Conservation (phyloP, 2,797 vertebrate species). For the Scolopax rusticola region DNA sequence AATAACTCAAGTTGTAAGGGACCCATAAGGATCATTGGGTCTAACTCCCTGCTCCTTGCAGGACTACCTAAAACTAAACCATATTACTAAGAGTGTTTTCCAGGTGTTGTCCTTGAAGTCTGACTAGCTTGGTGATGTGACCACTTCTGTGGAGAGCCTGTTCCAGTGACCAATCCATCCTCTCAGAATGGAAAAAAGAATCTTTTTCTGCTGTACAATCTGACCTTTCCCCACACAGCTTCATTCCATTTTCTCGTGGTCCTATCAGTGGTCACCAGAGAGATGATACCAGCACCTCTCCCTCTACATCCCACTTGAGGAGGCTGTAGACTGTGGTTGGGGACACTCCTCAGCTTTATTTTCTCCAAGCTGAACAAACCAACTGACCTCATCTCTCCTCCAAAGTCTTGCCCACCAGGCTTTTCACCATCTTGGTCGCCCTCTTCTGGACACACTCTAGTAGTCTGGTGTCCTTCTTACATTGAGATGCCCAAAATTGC, state of each 20-base stretch:
- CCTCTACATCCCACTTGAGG: fast-evolving
- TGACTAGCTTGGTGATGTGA: not conserved
- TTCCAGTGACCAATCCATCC: not conserved
- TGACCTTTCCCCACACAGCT: not conserved
- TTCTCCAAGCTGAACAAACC: not conserved
- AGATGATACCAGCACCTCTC: not conserved
- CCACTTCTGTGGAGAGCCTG: not conserved
- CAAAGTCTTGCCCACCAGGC: not conserved
- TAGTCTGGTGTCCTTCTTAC: not conserved
- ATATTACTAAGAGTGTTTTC: not conserved
- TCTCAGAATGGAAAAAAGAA: not conserved
- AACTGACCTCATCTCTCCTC: not conserved
- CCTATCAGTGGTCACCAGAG: not conserved
- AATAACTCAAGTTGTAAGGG: not conserved
- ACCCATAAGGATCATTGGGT: not conserved
- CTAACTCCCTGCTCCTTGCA: not conserved
- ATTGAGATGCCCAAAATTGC: fast-evolving
- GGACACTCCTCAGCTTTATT: not conserved
- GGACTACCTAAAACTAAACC: not conserved
- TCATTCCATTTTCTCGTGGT: not conserved
- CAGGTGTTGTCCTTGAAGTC: not conserved
- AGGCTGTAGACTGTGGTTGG: not conserved
- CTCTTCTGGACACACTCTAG: not conserved
- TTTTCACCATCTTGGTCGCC: not conserved
- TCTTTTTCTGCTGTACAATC: not conserved